Evolutionary conservation across 1,140 invertebrate species (phyloP).

Genomic region (Microplitis demolitor): DNA sequence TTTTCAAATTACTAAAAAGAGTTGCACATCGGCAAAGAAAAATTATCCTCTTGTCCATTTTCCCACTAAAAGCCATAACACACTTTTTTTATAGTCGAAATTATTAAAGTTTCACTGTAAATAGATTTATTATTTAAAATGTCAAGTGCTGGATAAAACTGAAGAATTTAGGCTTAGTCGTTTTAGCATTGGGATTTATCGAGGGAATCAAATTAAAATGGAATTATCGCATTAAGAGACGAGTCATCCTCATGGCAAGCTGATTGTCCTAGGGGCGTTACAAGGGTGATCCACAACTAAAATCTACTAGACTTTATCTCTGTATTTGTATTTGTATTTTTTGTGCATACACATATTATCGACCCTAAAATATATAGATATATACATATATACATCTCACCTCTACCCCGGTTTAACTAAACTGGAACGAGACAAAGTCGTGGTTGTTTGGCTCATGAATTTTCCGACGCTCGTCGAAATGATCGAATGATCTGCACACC

Average conservation of each 20-base stretch:
- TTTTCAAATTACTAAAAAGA: not conserved
- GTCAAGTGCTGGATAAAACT: not conserved
- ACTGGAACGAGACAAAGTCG: not conserved
- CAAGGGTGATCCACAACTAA: not conserved
- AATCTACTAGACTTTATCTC: not conserved
- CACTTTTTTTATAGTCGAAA: too few species aligned
- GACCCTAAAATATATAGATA: not conserved
- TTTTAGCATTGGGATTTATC: slow-evolving; percentile 3
- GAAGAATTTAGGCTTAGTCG: not conserved
- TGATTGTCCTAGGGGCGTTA: not conserved
- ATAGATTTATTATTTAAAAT: too few species aligned
- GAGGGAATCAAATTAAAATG: slow-evolving; percentile 57
- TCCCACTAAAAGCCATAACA: too few species aligned
- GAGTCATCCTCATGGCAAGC: slow-evolving; percentile 6
- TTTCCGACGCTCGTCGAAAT: slow-evolving; percentile 51
- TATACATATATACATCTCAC: too few species aligned
- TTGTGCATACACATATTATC: not conserved
- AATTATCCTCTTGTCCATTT: too few species aligned
- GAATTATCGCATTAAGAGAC: slow-evolving; percentile 45
- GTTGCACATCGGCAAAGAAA: too few species aligned
- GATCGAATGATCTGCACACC: slow-evolving; percentile 46
- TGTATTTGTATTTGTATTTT: not conserved
- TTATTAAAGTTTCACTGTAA: too few species aligned
- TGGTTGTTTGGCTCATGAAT: slow-evolving; percentile 48
- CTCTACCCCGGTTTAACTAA: not conserved